Conservation (phyloP, 2,113 vertebrate species). For the Atractosteus spatula region DNA sequence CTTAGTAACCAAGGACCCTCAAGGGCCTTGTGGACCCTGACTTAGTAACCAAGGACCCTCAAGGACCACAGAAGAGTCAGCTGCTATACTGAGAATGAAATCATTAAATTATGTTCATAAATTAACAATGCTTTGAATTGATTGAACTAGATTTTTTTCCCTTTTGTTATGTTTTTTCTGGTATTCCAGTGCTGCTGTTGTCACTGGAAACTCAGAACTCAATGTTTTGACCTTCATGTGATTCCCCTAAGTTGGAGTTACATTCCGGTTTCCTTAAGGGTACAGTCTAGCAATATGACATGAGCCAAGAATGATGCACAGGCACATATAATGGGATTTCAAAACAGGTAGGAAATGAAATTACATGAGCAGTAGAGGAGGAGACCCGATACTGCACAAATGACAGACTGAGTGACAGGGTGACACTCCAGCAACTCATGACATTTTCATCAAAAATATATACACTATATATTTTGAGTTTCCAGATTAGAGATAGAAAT, state of each 20-base stretch:
- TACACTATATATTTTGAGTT: too few species aligned
- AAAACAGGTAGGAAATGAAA: too few species aligned
- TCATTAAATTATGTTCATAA: not conserved
- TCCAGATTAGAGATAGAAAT: too few species aligned
- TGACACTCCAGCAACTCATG: too few species aligned
- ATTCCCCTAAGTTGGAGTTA: not conserved
- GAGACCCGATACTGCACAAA: too few species aligned
- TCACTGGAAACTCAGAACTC: too few species aligned
- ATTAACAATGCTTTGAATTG: not conserved
- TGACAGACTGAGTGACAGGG: too few species aligned
- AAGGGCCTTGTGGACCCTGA: not conserved
- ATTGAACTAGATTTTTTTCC: not conserved
- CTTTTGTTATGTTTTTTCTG: not conserved
- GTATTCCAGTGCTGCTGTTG: too few species aligned
- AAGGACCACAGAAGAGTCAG: not conserved
- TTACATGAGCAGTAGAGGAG: too few species aligned
- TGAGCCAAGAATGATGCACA: not conserved
- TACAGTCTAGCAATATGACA: not conserved
- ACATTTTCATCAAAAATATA: too few species aligned
- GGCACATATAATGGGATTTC: not conserved
- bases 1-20: not conserved
- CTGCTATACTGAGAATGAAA: not conserved
- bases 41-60: not conserved
- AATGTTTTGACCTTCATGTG: conserved; percentile 9
- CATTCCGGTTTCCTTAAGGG: not conserved